These are phyloP conservation scores for Plebejus argus DNA, from an alignment of 2,888 invertebrate species.

Conservation along the genomic window DNA sequence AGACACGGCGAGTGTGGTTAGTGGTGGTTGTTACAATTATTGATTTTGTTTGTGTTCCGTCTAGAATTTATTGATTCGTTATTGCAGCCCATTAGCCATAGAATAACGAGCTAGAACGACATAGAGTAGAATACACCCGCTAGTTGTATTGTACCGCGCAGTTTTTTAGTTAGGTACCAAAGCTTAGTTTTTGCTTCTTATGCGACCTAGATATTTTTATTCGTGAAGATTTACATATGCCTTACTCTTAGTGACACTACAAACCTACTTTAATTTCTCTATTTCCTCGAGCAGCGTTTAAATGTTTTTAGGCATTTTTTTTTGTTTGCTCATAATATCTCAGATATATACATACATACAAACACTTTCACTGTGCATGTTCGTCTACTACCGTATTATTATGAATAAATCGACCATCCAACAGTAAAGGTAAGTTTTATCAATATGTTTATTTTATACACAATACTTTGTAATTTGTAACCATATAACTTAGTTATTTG, in stretches of 20 bases:
- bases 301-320: not conserved
- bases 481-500: not conserved
- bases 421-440: conserved; percentile 6
- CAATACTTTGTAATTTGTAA: no score
- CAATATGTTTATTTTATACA: not conserved
- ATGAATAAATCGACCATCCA: conserved; percentile 24
- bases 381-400: conserved; percentile 26
- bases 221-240: not conserved
- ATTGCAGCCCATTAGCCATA: conserved; percentile 49
- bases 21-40: conserved; percentile 65
- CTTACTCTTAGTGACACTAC: not conserved
- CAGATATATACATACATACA: no score
- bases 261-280: not conserved
- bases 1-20: conserved; percentile 78
- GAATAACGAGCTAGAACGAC: conserved; percentile 33
- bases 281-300: not conserved
- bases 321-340: not conserved
- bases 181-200: not conserved
- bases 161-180: conserved; percentile 15
- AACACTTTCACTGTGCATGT: conserved; percentile 24
- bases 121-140: not conserved
- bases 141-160: conserved; percentile 2
- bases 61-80: conserved; percentile 69
- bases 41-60: conserved; percentile 74
- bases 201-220: conserved; percentile 21